Evolutionary conservation across 2,113 vertebrate genomes (phyloP).

Genomic region (Oxygymnocypris stewartii): DNA sequence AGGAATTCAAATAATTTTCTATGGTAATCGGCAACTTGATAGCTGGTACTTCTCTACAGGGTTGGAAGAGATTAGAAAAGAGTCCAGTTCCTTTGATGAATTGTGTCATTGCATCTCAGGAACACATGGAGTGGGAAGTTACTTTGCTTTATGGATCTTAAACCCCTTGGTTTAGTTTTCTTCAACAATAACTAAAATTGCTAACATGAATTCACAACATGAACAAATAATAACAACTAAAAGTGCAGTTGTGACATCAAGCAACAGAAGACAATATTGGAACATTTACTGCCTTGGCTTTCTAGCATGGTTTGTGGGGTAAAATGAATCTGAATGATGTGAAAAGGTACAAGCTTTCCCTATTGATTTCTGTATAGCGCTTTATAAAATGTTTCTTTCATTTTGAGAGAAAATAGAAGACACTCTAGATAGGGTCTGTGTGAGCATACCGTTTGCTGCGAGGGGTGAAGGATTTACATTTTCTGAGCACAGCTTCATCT

Average conservation of each 20-base stretch:
- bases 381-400: constrained; percentile 69
- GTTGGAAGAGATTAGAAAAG: neutral
- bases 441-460: constrained; percentile 9
- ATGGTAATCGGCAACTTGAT: neutral
- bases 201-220: constrained; percentile 32
- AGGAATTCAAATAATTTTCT: neutral
- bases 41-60: neutral
- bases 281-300: neutral
- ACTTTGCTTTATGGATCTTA: neutral
- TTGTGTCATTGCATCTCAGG: neutral
- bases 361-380: constrained; percentile 67
- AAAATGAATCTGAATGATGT: constrained; percentile 64
- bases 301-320: neutral
- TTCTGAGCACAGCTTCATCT: constrained; percentile 20
- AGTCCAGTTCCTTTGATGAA: neutral
- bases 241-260: neutral
- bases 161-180: neutral
- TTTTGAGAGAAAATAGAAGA: constrained; percentile 62
- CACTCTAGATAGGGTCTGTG: constrained; percentile 44
- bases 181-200: constrained; percentile 6
- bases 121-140: neutral
- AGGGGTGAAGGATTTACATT: constrained; percentile 32
- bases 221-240: constrained; percentile 7
- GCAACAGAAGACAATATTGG: neutral
- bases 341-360: constrained; percentile 60